phyloP scores from a whole-genome alignment of 92 coral and sea anemone species.

The Phenganax marumi region DNA sequence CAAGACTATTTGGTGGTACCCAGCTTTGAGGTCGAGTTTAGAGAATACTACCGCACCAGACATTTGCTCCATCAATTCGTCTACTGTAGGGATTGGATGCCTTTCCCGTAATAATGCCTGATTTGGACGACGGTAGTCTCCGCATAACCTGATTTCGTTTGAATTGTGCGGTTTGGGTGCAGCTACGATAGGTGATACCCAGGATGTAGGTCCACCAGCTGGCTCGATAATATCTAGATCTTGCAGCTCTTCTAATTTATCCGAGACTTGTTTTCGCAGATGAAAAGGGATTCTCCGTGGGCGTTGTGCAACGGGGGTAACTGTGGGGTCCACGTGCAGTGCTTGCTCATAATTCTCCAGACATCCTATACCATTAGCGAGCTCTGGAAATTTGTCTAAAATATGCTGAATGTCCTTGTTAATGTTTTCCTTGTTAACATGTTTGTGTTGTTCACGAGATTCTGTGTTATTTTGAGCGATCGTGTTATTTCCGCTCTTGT shows the following conservation, averaged over 20 bases:
- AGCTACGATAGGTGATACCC: too few species aligned
- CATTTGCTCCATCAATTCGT: too few species aligned
- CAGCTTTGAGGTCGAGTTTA: not conserved
- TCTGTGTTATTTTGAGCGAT: not conserved
- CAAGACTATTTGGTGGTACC: not conserved
- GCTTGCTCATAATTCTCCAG: not conserved
- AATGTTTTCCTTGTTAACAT: not conserved
- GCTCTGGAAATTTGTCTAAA: not conserved
- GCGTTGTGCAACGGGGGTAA: not conserved
- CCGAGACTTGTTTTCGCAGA: too few species aligned
- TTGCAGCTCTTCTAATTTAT: too few species aligned
- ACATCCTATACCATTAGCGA: not conserved
- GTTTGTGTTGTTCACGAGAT: not conserved
- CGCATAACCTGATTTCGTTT: not conserved
- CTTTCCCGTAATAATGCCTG: not conserved
- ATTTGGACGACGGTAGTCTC: not conserved
- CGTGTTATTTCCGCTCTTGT: not conserved
- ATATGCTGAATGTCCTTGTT: not conserved
- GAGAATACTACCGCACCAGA: not conserved
- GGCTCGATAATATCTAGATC: too few species aligned
- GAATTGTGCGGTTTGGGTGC: too few species aligned
- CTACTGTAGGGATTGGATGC: too few species aligned
- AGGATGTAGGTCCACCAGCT: too few species aligned
- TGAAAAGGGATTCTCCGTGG: not conserved
- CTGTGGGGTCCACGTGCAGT: slow-evolving; percentile 2